Evolutionary conservation across 2,888 invertebrate species (phyloP), one percentile per base, ranked within the genome.

Genomic region (Leucozona laternaria): DNA sequence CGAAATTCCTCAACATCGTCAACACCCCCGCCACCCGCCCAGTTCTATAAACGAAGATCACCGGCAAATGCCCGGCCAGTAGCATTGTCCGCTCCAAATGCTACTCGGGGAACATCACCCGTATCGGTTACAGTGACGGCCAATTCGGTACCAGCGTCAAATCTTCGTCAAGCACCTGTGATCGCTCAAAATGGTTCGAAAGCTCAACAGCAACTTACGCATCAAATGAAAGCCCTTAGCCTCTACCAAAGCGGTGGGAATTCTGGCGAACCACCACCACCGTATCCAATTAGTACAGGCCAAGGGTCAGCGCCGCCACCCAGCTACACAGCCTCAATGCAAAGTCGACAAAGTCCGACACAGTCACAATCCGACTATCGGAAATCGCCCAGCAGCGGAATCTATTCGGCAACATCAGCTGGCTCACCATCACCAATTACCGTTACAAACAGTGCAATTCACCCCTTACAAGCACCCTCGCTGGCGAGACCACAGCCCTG

Each of bases 191-290:
- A 96, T 91, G 96, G 95, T 13, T 96, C 96, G 17, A 96, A 95
- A 91, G 96, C 95, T 68, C 97, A 97, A 91, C 97, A 97, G 90
- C 97, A 97, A 92, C 93, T 98, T 71, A 94, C 96, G 73, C 97
- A 97, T 92, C 97, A 97, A 92, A 96, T 98, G 93, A 97, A 97
- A 93, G 97, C 97, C 28, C 93, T 97, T 85, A 96, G 95, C 90
- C 94, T 97, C 89, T 97, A 96, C 91, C 95, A 95, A 89, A 94
- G 94, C 83, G 94, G 94, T 57, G 94, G 93, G 7, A 93, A 94
- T 31, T 94, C 94, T 57, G 94, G 94, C 31, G 95, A 95, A 90
- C 95, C 95, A 17, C 96, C 95, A 43, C 96, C 96, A 31, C 95
- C 95, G 8, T 95, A 94, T 90, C 95, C 95, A n/a, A 92, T 94